Base-by-base conservation (phyloP, 1,140 invertebrate species). In the Rhynchophorus ferrugineus region DNA sequence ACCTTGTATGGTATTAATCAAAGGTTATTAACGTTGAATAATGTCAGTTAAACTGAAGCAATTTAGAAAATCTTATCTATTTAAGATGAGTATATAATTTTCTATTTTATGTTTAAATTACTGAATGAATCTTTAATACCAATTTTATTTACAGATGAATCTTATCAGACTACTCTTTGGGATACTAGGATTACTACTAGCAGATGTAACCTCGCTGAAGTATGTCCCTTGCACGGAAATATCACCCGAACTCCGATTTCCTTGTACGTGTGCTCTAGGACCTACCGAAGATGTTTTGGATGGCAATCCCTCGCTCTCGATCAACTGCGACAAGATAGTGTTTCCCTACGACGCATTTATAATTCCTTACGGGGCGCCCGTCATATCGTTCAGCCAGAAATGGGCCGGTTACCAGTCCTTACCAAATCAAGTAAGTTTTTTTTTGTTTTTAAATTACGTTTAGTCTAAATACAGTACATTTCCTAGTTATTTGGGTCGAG, bases 241-340 rank as follows among this genome's bases (percentile, higher is more conserved):
- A 11, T 81, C 81, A 49, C 72, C 77, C 48, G 78, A 82, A 49
- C 68, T 84, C 17, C 71, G 77, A 1, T 73, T 82, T 49, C 81
- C 81, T 0, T 84, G 81, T 65, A 69, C 66, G 17, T 84, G 82
- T 57, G 69, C 72, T 0, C 51, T 78, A 5, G 73, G 74, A 34
- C 68, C 66, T 11, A 57, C 64, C 1, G 64, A 67, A 52, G 51
- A 60, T 3, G 58, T 55, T 6, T 52, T 76, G 0, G 69, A 73
- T 19, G 71, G 68, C 20, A 70, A 71, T 38, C 73, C 74, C 13
- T 57, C 66, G 9, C 72, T 84, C 17, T 69, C 75, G 36, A 77
- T 91, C 72, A 81, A 93, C 65, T 93, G 91, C 66, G 88, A 93
- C 69, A 70, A 78, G 14, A 79, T 89, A 9, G 83, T 89, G n/a